Base-by-base conservation (phyloP, 2,888 invertebrate species). In the Muscina levida region DNA sequence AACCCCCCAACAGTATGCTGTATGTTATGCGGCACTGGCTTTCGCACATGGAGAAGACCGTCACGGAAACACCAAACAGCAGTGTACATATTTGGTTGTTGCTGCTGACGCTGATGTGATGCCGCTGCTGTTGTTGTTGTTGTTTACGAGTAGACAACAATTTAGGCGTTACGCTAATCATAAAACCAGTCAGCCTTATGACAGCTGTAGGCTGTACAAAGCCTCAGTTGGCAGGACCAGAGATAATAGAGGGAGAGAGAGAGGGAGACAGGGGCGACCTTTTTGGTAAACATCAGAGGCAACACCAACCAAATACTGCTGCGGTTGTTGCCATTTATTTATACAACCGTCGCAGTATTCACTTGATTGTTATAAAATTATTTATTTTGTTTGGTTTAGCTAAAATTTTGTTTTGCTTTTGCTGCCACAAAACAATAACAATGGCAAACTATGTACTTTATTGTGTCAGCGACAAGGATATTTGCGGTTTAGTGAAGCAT, bases 151-250 rank as follows among this genome's bases (percentile, higher is more conserved):
- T 19, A 62, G 62, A 56, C 42, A 70, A 70, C 70, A 70, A 56
- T 70, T 70, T 70, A 70, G 70, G 70, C 70, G 70, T 70, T 70
- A 70, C 70, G 70, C 70, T 70, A 57, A 70, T 70, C 70, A 56
- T 56, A 70, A 70, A 70, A 70, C 70, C 70, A 70, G 70, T 70
- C 70, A 70, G 37, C 56, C 56, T 56, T 70, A 56, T 70, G 70
- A 70, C 56, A 70, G 53, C 70, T 70, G 56, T 70, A 70, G 56
- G 22, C 56, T 31, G 31, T 31, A 31, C 8, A 31, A 5, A 53
- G 62, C 22, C 42, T 22, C 22, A 39, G 62, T 62, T 62, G 11
- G 62, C 62, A 39, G 39, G 3, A 22, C 19, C 6, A 39, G 51
- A 51, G 19, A 3, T 10, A 17, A 46, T 17, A 10, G 19, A 19